Base-by-base conservation (phyloP, 2,797 vertebrate species). In the Limnodromus scolopaceus region DNA sequence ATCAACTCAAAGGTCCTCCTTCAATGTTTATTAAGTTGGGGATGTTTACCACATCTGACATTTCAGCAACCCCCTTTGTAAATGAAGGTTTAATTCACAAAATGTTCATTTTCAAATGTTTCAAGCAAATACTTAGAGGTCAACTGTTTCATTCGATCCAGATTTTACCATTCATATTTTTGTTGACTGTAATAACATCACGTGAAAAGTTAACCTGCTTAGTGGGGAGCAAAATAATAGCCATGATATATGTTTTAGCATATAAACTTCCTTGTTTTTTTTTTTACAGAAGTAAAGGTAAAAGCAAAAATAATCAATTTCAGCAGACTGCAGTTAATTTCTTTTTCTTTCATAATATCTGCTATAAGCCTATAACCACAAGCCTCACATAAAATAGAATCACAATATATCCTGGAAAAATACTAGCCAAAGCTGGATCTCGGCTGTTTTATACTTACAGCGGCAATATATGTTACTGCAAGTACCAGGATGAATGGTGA, bases 31-130 rank as follows among this genome's bases (percentile, higher is more conserved):
- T 72, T 54, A 93, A 63, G 57, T 64, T 83, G 27, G n/a, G 58
- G 34, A 49, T 69, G 46, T 65, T 89, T 61, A 57, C 41, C 27
- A 58, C 27, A 7, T 45, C 41, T 64, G 51, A 87, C 25, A 43
- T 85, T 85, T 88, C 70, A 82, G 79, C 14, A 66, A 45, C 7
- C 12, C 82, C 58, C 58, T 55, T 54, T 5, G 3, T 66, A 76
- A 86, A 10, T 28, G 34, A 81, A 87, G 51, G 15, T 63, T 87
- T 70, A 66, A 80, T 64, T 36, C 60, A 20, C 6, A 2, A 80
- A 93, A 89, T 63, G 11, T 28, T 84, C 72, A 66, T 45, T 38
- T 85, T 76, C n/a, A 65, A 53, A 61, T 30, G 25, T 88, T 94
- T 86, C 38, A 81, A 81, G 61, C 5, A 90, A 84, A 69, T 75